Base-by-base conservation (phyloP, 2,113 vertebrate genomes). In the Misgurnus anguillicaudatus region DNA sequence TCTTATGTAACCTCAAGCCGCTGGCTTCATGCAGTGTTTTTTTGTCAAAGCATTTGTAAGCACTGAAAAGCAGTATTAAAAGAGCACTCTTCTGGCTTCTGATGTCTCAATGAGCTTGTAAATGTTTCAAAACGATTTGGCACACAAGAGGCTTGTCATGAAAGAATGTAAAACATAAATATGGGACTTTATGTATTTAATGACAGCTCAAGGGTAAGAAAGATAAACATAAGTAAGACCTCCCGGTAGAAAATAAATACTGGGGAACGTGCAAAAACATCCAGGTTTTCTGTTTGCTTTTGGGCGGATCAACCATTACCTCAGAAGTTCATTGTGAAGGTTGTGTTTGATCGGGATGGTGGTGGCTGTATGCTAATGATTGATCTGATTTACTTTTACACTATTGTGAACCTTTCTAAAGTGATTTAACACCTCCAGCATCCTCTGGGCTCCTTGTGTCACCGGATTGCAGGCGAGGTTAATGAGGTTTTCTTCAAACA, bases 401-500 rank as follows among this genome's bases (percentile, higher is more conserved):
- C 80, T 45, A 47, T 48, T 38, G 80, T 51, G 74, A 66, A 62
- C 70, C 74, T 62, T 53, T 80, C 48, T 10, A 9, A 69, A 71
- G 78, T 55, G 73, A 77, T 84, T 81, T 75, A 66, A 51, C 79
- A 66, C 69, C 69, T 78, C 65, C 60, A 38, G 62, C 41, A 62
- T 74, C 41, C 58, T 41, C 42, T 21, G 57, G 60, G 62, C 67
- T 47, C 63, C 57, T 61, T 21, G 62, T 76, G 82, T 81, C 84
- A 73, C 38, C 75, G 66, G 63, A 39, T 84, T 76, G 63, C 79
- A 84, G 82, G 75, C 81, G 70, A 47, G 70, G 82, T 75, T 84
- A 84, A 84, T 78, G 79, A 81, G 82, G 79, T 78, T 84, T 78
- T 78, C 82, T 70, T 70, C 45, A 21, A 75, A 77, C 48, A 76